Conservation (phyloP, 2,797 vertebrate species). For the Gymnothorax javanicus region DNA sequence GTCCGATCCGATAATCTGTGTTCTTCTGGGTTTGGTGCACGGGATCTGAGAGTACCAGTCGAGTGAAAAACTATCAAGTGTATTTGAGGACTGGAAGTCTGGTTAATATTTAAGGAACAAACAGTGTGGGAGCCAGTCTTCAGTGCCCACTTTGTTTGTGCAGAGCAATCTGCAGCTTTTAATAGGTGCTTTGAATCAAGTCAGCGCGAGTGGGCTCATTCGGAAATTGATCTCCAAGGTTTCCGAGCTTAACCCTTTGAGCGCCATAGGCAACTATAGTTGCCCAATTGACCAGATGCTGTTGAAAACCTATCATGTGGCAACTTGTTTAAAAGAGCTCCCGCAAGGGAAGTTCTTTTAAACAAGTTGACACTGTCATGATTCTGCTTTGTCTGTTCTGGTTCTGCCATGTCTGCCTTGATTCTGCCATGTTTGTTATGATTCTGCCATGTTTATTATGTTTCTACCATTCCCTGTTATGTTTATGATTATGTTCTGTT, state of each 20-base stretch:
- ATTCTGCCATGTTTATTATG: too few species aligned
- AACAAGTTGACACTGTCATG: not conserved
- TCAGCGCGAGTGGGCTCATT: not conserved
- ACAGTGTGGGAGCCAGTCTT: not conserved
- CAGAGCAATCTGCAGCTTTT: conserved; percentile 15
- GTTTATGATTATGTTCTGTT: too few species aligned
- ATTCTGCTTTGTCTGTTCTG: too few species aligned
- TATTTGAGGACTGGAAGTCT: conserved; percentile 10
- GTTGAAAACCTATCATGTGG: too few species aligned
- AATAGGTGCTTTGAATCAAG: not conserved
- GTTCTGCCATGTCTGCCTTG: too few species aligned
- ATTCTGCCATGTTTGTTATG: too few species aligned
- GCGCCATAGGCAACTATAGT: too few species aligned
- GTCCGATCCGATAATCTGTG: not conserved
- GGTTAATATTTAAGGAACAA: conserved; percentile 26
- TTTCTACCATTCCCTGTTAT: too few species aligned
- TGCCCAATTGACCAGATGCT: too few species aligned
- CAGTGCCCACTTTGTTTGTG: conserved; percentile 4
- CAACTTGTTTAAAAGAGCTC: not conserved
- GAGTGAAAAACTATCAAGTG: not conserved
- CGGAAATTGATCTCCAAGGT: not conserved
- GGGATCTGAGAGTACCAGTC: not conserved
- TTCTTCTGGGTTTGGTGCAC: not conserved
- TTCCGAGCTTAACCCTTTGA: not conserved
- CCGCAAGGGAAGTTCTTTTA: not conserved